A percentile compares a stretch with the other conserved stretches of the same genome.
These are phyloP conservation scores for Dexiosoma caninum DNA, from an alignment of 2,888 invertebrate genomes.

Conservation along the genomic window DNA sequence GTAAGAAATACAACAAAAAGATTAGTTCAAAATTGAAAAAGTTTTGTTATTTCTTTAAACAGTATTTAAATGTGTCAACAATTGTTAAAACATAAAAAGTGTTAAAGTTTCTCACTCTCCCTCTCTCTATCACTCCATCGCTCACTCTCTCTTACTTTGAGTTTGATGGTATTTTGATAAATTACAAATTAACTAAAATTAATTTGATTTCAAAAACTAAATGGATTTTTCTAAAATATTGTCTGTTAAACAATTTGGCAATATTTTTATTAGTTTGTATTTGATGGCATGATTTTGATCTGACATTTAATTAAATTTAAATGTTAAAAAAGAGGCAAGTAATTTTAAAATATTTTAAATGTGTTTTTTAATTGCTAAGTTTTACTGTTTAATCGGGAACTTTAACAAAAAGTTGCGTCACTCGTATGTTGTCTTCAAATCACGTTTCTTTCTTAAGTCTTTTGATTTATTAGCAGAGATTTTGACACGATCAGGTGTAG, in stretches of 20 bases:
- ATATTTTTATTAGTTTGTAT: conserved; percentile 19
- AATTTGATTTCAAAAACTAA: background rate
- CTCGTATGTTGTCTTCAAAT: background rate
- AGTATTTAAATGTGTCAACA: background rate
- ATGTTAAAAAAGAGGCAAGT: conserved; percentile 19
- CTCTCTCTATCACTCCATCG: no score
- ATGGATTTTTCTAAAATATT: no score
- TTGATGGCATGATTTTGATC: conserved; percentile 22
- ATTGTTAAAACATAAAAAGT: conserved; percentile 1
- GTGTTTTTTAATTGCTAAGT: background rate
- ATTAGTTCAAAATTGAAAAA: no score
- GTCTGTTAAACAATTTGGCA: conserved; percentile 31
- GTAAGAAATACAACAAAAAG: background rate
- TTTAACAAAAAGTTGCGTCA: background rate
- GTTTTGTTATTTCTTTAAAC: background rate
- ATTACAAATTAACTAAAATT: background rate
- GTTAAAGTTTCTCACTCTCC: no score
- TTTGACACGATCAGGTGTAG: background rate
- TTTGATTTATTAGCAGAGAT: conserved; percentile 26
- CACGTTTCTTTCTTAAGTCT: conserved; percentile 51
- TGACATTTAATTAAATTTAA: conserved; percentile 39
- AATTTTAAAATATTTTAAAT: background rate
- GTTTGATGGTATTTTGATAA: background rate
- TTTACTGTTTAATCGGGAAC: background rate
- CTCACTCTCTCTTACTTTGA: background rate